These are phyloP conservation scores for Willowsia nigromaculata DNA, from an alignment of 2,888 invertebrate species.

Conservation along the genomic window DNA sequence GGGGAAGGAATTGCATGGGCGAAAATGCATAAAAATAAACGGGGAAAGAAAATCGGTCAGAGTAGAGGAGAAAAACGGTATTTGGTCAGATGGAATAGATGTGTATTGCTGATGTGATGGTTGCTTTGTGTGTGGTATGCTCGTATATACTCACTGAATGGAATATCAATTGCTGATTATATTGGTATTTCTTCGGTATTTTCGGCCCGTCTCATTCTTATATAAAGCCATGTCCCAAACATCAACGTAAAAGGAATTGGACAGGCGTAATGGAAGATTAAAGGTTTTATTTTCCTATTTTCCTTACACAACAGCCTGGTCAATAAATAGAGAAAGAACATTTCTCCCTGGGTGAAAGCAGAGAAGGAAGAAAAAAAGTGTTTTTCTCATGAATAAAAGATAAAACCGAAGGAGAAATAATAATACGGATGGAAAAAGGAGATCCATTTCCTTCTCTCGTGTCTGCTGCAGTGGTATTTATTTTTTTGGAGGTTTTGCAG, in stretches of 20 bases:
- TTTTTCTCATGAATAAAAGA: slow-evolving; percentile 38
- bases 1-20: neutral
- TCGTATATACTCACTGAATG: neutral
- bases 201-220: neutral
- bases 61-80: neutral
- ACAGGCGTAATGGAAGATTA: slow-evolving; percentile 26
- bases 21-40: slow-evolving; percentile 8
- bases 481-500: too few relatives aligned
- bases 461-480: neutral
- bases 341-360: neutral
- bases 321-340: neutral
- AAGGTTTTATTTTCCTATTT: neutral
- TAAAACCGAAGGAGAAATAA: neutral
- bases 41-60: neutral
- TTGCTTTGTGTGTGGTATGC: neutral
- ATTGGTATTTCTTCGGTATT: too few relatives aligned
- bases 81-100: neutral
- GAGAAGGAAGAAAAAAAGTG: neutral
- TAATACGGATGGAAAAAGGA: neutral
- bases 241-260: neutral
- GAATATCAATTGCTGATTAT: slow-evolving; percentile 36
- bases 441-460: neutral
- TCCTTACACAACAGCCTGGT: slow-evolving; percentile 27
- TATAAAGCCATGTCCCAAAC: neutral
- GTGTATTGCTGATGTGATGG: neutral